Evolutionary conservation across 2,888 invertebrate genomes (phyloP), one percentile per base, ranked within the genome.

Genomic region (Scaptomyza tumidula): DNA sequence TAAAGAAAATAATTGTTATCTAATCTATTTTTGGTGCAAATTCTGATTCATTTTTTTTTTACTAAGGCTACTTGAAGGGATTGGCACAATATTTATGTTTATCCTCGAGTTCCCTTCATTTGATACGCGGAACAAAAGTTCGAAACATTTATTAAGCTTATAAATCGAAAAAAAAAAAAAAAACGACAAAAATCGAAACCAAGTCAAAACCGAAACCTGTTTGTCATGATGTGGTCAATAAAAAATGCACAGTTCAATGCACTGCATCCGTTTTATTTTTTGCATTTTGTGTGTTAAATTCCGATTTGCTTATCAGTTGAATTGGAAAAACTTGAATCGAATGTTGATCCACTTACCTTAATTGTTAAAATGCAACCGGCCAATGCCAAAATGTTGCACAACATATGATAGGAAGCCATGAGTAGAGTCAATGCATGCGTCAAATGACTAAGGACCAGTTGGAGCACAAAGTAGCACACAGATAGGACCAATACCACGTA

Each of bases 401-500:
- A 94, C 94, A 98, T 97, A 92, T 98, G 98, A 93, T 98, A 98
- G 10, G 98, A 96, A 91, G 98, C 97, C 80, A 98, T 96, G 50
- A 98, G 95, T 11, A 98, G 94, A 0, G 98, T 98, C 53, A 98
- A 94, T 0, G 98, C 97, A 92, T 98, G 97, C 2, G 98, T 97
- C 82, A 97, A 93, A 92, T 98, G 97, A 68, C 98, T 97, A 9
- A 97, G 95, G 77, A 96, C 94, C 82, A 98, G 93, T 90, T 98
- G 96, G 4, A 96, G 95, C 75, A 96, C 92, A 93, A 98, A 98
- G 86, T 96, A 96, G 53, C 94, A 93, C 27, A 94, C 92, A 2
- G 97, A 96, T 83, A 97, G 93, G 77, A 94, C 93, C 77, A 97
- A 93, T 59, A 97, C 94, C 80, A 96, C 90, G 89, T 95, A 95